Base-by-base conservation (phyloP, 2,797 vertebrate species). In the Enteromius paludinosus region DNA sequence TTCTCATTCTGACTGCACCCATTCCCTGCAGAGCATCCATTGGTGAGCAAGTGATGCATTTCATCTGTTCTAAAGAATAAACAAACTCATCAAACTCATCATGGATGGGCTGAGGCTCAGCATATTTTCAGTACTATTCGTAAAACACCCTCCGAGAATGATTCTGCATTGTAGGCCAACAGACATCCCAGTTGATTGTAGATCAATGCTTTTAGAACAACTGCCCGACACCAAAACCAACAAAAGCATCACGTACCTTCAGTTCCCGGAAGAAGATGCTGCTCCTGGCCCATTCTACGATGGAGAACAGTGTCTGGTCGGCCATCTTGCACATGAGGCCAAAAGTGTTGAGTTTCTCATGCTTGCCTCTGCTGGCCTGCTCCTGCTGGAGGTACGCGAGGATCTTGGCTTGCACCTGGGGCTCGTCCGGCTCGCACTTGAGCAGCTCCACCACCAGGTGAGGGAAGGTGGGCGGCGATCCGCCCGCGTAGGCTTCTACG, bases 311-410 rank as follows among this genome's bases (percentile, higher is more conserved):
- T 0, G 97, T 99, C 92, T 99, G 98, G 93, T 99, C 97, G 0
- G 97, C 98, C 98, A 99, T 99, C 95, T 98, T 98, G 91, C 97
- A 99, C 97, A 99, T 98, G 79, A 99, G 97, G 85, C 97, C 98
- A 35, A 99, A 99, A 0, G 97, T 98, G 92, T 97, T 98, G 92
- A 99, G 97, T 92, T 97, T 98, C 88, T 99, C 98, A 0, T 98
- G 97, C 85, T 97, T 98, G 92, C 96, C 94, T 72, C 98, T 94
- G 90, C 94, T 96, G 35, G 96, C 97, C 92, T 99, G 98, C 87
- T 99, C 98, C 90, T 99, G 97, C 92, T 99, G 98, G 91, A 99
- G 89, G 79, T 97, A 97, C 4, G 97, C 93, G 93, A 96, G 94
- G 91, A 99, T 98, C 92, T 97, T 98, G 81, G 96, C 95, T 93